A percentile compares a stretch with the other conserved stretches of the same genome.
Conservation (phyloP, 2,888 invertebrate genomes). For the Aricia artaxerxes region DNA sequence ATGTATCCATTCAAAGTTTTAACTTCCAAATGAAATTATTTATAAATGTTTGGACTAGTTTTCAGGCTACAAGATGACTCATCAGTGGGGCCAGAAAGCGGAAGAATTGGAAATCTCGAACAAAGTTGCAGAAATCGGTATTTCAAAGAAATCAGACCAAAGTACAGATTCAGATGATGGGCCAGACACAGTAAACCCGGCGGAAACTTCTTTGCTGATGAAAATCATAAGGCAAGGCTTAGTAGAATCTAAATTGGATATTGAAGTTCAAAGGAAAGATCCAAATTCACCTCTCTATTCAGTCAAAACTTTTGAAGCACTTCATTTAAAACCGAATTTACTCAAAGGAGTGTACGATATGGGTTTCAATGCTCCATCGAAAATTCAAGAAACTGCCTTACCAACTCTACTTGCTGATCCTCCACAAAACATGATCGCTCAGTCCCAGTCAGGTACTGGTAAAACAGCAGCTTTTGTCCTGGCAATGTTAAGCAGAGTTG, state of each 20-base stretch:
- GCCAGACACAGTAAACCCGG: constrained; percentile 76
- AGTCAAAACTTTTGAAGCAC: constrained; percentile 92
- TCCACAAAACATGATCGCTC: constrained; percentile 99
- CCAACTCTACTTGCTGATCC: constrained; percentile 96
- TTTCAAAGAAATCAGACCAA: constrained; percentile 56
- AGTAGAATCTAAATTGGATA: constrained; percentile 91
- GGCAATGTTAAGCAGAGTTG: constrained; percentile 85
- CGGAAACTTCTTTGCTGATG: constrained; percentile 92
- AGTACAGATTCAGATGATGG: constrained; percentile 61
- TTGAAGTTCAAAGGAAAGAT: constrained; percentile 95
- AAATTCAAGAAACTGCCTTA: constrained; percentile 98
- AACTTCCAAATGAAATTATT: background rate
- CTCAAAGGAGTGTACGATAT: constrained; percentile 96
- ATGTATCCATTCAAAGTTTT: background rate
- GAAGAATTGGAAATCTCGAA: constrained; percentile 76
- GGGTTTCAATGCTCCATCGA: constrained; percentile 93
- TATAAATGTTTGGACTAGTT: background rate
- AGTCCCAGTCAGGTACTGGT: constrained; percentile 99
- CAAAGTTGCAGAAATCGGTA: constrained; percentile 68
- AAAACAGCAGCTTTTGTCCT: constrained; percentile 55
- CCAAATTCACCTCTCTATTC: constrained; percentile 97
- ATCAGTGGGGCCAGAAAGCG: constrained; percentile 74
- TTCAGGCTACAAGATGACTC: constrained; percentile 58
- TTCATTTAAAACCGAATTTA: constrained; percentile 93
- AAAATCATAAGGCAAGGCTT: constrained; percentile 95